These are phyloP conservation scores for Leucoptera coffeella DNA, from an alignment of 2,888 invertebrate species.

Conservation along the genomic window DNA sequence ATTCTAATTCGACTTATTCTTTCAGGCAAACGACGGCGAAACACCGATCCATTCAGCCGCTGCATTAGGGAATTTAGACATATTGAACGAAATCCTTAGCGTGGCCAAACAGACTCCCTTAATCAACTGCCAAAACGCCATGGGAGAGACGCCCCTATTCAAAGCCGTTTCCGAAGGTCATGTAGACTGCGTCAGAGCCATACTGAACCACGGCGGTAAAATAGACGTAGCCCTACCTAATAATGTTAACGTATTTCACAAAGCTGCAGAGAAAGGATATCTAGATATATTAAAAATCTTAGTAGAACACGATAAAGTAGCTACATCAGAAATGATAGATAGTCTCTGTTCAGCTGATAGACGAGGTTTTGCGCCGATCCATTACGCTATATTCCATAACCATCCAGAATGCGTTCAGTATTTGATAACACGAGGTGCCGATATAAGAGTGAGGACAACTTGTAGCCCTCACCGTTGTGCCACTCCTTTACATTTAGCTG, in stretches of 20 bases:
- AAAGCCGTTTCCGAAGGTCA: conserved; percentile 35
- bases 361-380: conserved; percentile 42
- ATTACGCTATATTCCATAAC: conserved; percentile 51
- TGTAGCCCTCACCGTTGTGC: conserved; percentile 27
- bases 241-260: conserved; percentile 51
- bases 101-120: conserved; percentile 37
- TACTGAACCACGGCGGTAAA: conserved; percentile 39
- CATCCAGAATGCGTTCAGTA: conserved; percentile 31
- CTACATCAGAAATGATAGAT: conserved; percentile 21
- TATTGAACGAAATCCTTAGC: conserved; percentile 43
- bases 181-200: conserved; percentile 27
- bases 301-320: conserved; percentile 28
- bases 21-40: conserved; percentile 39
- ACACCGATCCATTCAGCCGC: conserved; percentile 53
- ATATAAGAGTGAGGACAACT: conserved; percentile 32
- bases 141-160: conserved; percentile 42
- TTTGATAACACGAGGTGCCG: conserved; percentile 33
- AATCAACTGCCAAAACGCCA: conserved; percentile 34
- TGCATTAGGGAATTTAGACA: conserved; percentile 32
- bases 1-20: too few species aligned
- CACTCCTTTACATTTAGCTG: conserved; percentile 42
- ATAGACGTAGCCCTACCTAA: conserved; percentile 30
- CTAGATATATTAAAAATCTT: conserved; percentile 46
- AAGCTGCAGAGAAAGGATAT: conserved; percentile 51
- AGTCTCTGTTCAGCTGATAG: conserved; percentile 22